Conservation (phyloP, 1,140 invertebrate species). For the Zaprionus ornatus region DNA sequence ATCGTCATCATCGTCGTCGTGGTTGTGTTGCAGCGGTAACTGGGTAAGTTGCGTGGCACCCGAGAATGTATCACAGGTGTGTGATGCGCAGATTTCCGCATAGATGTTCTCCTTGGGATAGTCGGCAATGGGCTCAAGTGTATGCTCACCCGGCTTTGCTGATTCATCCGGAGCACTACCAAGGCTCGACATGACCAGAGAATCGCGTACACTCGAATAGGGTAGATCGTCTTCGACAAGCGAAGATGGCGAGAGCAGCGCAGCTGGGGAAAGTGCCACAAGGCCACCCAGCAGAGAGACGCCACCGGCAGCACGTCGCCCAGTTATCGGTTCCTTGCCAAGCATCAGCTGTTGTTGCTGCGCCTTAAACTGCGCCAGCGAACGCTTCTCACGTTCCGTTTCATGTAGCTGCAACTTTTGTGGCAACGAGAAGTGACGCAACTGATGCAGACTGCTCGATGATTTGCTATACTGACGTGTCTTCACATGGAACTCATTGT, state of each 20-base stretch:
- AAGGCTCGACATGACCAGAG: constrained; percentile 66
- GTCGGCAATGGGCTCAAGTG: constrained; percentile 34
- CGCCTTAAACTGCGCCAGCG: constrained; percentile 53
- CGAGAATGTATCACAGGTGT: constrained; percentile 61
- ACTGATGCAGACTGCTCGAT: constrained; percentile 86
- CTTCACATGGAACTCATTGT: constrained; percentile 87
- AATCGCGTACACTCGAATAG: constrained; percentile 81
- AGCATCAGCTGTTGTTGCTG: constrained; percentile 46
- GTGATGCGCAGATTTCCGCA: constrained; percentile 85
- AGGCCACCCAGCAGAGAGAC: constrained; percentile 68
- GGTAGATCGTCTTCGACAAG: constrained; percentile 78
- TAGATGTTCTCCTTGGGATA: constrained; percentile 87
- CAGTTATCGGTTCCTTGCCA: constrained; percentile 64
- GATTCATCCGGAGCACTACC: constrained; percentile 21
- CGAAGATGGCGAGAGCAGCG: constrained; percentile 51
- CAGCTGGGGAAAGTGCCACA: constrained; percentile 30
- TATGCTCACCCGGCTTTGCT: background rate
- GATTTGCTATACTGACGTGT: constrained; percentile 87
- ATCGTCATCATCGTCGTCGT: constrained; percentile 10
- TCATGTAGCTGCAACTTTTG: constrained; percentile 77
- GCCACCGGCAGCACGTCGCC: constrained; percentile 71
- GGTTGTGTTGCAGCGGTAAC: constrained; percentile 35
- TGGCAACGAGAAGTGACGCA: constrained; percentile 75
- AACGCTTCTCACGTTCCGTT: constrained; percentile 64
- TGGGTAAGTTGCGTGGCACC: constrained; percentile 56